Percentiles rank a stretch among this genome's conserved stretches.
Evolutionary conservation across 2,113 vertebrate species (phyloP).

Genomic region (Cyprinodon variegatus): DNA sequence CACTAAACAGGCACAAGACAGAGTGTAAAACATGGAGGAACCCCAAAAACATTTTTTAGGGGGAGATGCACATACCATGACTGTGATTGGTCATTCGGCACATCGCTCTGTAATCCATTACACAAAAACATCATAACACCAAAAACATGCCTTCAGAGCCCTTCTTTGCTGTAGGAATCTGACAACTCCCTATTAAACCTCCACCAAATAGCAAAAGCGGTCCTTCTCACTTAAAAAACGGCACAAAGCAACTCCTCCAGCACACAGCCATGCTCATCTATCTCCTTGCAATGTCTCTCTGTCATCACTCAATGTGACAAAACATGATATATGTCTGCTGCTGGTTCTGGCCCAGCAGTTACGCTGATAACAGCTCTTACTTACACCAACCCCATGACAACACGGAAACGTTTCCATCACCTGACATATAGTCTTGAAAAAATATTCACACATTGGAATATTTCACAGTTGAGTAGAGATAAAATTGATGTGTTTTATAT

Average conservation of each 20-base stretch:
- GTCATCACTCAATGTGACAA: constrained; percentile 3
- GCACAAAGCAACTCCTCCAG: constrained; percentile 10
- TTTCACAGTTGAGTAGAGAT: neutral
- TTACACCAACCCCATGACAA: neutral
- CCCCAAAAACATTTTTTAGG: neutral
- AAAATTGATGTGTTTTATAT: neutral
- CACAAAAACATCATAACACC: constrained; percentile 69
- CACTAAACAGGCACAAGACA: constrained; percentile 13
- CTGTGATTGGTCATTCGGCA: constrained; percentile 78
- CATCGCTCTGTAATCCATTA: constrained; percentile 77
- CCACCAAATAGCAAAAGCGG: constrained; percentile 16
- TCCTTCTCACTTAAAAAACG: neutral
- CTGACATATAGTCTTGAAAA: neutral
- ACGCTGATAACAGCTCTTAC: constrained; percentile 5
- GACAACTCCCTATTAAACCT: constrained; percentile 38
- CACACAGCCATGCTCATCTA: constrained; percentile 15
- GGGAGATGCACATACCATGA: constrained; percentile 65
- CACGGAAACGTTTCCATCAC: neutral
- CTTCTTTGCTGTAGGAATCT: constrained; percentile 28
- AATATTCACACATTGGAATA: neutral
- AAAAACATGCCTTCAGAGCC: constrained; percentile 55
- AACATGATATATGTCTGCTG: constrained; percentile 35
- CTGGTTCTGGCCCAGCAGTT: constrained; percentile 14
- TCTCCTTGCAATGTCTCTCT: constrained; percentile 1
- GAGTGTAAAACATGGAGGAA: constrained; percentile 9